These are phyloP conservation scores for Atrina japonica DNA, from an alignment of 2,888 invertebrate species.

Conservation along the genomic window DNA sequence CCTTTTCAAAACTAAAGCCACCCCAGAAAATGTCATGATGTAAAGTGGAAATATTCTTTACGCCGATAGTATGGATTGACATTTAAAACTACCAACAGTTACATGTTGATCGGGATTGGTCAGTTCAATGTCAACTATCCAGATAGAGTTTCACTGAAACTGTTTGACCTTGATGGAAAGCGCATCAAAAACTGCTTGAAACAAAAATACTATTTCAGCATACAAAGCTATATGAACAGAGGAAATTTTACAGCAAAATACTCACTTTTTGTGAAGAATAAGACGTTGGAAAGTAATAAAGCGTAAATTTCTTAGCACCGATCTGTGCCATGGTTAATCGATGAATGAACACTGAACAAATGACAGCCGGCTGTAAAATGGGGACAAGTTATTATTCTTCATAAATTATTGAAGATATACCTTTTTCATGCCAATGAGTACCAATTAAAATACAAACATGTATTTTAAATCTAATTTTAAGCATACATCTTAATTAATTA, in stretches of 20 bases:
- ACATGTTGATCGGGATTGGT: no score
- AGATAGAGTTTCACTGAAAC: neutral
- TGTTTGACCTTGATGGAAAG: conserved; percentile 6
- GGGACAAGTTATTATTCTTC: conserved; percentile 3
- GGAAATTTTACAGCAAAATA: neutral
- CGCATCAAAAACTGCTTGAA: no score
- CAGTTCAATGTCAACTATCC: no score
- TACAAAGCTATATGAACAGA: neutral
- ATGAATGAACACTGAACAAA: no score
- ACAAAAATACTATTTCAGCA: no score
- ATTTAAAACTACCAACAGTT: no score
- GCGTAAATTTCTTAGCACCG: conserved; percentile 44
- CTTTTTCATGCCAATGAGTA: neutral
- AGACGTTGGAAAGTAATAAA: conserved; percentile 74
- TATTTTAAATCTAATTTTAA: neutral
- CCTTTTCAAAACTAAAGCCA: no score
- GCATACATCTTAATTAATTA: neutral
- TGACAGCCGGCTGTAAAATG: conserved; percentile 9
- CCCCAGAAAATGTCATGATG: no score
- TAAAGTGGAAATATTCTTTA: no score
- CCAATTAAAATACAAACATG: neutral
- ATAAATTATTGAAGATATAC: no score
- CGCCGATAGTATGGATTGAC: no score
- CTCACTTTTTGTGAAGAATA: conserved; percentile 73
- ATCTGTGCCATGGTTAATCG: conserved; percentile 34